Evolutionary conservation across 2,113 vertebrate genomes (phyloP).

Genomic region (Leptobrachium leishanense): DNA sequence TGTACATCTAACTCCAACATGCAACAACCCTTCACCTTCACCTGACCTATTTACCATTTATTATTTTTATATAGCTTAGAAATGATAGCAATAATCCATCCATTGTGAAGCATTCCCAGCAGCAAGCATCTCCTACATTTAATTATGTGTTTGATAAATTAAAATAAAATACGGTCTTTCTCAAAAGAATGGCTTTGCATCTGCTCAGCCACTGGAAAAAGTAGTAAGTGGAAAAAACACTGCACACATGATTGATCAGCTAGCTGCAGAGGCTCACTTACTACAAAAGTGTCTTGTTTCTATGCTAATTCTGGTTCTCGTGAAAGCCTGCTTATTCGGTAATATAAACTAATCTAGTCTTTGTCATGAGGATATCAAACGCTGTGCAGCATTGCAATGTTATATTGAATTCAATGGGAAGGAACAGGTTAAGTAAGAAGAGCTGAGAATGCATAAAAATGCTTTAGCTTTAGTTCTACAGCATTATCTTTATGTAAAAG

Average conservation of each 20-base stretch:
- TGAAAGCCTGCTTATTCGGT: constrained; percentile 29
- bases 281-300: constrained; percentile 39
- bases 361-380: background rate
- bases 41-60: too few species aligned
- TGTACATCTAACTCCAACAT: too few species aligned
- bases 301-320: constrained; percentile 35
- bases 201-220: constrained; percentile 43
- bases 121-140: constrained; percentile 31
- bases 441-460: too few species aligned
- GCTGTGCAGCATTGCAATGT: too few species aligned
- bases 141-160: constrained; percentile 42
- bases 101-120: constrained; percentile 1
- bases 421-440: background rate
- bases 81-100: background rate
- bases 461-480: too few species aligned
- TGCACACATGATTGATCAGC: constrained; percentile 41
- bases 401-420: background rate
- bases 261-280: constrained; percentile 40
- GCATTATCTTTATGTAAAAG: too few species aligned
- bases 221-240: constrained; percentile 18
- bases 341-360: constrained; percentile 33
- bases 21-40: too few species aligned
- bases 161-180: constrained; percentile 14
- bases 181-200: constrained; percentile 29
- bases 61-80: background rate